Evolutionary conservation across 2,888 invertebrate species (phyloP).

Genomic region (Oscheius sp.): DNA sequence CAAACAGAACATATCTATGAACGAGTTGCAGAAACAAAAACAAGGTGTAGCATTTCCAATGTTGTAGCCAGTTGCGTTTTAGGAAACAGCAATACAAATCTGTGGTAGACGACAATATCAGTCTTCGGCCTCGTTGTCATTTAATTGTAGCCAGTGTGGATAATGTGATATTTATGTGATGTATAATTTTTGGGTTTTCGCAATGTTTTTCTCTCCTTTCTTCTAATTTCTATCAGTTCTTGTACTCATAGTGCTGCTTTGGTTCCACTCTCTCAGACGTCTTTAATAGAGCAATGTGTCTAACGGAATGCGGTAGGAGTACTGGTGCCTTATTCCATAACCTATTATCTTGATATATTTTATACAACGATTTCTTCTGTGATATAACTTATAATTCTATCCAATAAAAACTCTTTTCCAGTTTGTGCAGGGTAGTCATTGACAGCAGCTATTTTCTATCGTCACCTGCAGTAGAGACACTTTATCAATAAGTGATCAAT

Average conservation of each 20-base stretch:
- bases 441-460: too few species aligned
- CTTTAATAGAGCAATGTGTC: background rate
- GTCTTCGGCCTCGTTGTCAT: conserved; percentile 19
- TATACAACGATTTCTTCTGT: background rate
- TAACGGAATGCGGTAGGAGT: conserved; percentile 2
- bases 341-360: too few species aligned
- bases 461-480: too few species aligned
- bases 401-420: background rate
- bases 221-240: background rate
- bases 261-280: background rate
- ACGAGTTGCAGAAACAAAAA: conserved; percentile 35
- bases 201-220: background rate
- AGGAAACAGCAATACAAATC: background rate
- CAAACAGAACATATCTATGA: conserved; percentile 35
- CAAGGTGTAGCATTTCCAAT: background rate
- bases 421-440: too few species aligned
- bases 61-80: background rate
- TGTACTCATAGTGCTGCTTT: too few species aligned
- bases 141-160: conserved; percentile 18
- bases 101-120: conserved; percentile 3
- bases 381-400: conserved; percentile 12
- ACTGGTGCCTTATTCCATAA: conserved; percentile 14
- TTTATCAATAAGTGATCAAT: too few species aligned
- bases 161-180: conserved; percentile 28
- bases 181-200: conserved; percentile 8